Evolutionary conservation across 2,888 invertebrate genomes (phyloP).

Genomic region (Parapristionchus giblindavisi): DNA sequence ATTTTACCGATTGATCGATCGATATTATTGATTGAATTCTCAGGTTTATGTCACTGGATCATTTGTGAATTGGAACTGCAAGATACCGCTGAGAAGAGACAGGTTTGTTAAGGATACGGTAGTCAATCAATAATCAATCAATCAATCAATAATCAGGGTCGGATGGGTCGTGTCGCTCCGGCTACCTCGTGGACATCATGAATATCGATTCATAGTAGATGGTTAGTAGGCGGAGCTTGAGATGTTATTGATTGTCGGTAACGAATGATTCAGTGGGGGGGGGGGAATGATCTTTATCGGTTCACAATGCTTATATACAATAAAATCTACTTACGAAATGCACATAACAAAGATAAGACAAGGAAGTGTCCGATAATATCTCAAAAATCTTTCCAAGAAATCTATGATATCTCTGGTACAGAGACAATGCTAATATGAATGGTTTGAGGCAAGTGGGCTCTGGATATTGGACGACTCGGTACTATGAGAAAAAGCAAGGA

Average conservation of each 20-base stretch:
- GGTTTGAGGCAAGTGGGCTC: conserved; percentile 30
- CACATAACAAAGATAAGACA: no score
- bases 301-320: no score
- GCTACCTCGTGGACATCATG: conserved; percentile 36
- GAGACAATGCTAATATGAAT: not conserved
- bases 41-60: conserved; percentile 38
- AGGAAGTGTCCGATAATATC: no score
- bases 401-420: not conserved
- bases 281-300: not conserved
- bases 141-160: not conserved
- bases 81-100: conserved; percentile 35
- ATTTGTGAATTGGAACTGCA: conserved; percentile 38
- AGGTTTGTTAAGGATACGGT: not conserved
- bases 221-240: not conserved
- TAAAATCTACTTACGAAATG: no score
- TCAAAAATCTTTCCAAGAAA: not conserved
- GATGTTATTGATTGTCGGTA: not conserved
- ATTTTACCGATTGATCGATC: not conserved
- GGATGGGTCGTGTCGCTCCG: conserved; percentile 36
- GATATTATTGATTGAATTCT: not conserved
- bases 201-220: conserved; percentile 37
- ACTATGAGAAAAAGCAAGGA: not conserved
- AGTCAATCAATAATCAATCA: conserved; percentile 5
- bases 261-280: not conserved
- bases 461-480: conserved; percentile 17